phyloP scores from a whole-genome alignment of 2,888 invertebrate species.

The Coelopa pilipes region DNA sequence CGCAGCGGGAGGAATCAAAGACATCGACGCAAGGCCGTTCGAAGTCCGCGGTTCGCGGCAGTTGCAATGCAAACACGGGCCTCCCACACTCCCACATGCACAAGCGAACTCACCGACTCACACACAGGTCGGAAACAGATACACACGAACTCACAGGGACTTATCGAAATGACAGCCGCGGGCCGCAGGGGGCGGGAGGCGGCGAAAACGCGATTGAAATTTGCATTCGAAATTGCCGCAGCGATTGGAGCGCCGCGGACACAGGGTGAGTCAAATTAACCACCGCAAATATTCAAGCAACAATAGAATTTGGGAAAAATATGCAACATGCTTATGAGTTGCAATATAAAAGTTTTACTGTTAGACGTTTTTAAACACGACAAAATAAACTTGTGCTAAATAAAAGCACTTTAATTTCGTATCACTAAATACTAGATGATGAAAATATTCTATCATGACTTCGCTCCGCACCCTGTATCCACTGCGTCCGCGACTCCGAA shows the following conservation, averaged over 20 bases:
- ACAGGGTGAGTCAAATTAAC: background rate
- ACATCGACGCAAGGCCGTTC: background rate
- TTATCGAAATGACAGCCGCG: background rate
- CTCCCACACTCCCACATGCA: conserved; percentile 1
- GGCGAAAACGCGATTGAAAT: conserved; percentile 44
- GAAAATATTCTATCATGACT: too few relatives aligned
- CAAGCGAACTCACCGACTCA: background rate
- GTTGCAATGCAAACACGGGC: background rate
- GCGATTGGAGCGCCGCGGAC: background rate
- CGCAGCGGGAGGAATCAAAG: conserved; percentile 8
- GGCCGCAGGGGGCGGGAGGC: background rate
- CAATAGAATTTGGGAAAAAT: too few relatives aligned
- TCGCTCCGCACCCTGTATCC: background rate
- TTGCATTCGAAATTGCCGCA: conserved; percentile 53
- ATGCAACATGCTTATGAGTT: too few relatives aligned
- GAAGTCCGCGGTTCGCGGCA: background rate
- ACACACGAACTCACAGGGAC: background rate
- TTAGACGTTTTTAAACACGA: too few relatives aligned
- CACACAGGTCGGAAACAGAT: background rate
- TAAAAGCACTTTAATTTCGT: too few relatives aligned
- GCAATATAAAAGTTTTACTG: too few relatives aligned
- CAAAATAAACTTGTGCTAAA: too few relatives aligned
- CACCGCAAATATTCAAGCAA: too few relatives aligned
- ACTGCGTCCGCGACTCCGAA: background rate
- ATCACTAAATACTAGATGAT: too few relatives aligned